Percentiles rank a stretch among this genome's conserved stretches.
Conservation (phyloP, 2,888 invertebrate species). For the Ferdinandea cuprea region DNA sequence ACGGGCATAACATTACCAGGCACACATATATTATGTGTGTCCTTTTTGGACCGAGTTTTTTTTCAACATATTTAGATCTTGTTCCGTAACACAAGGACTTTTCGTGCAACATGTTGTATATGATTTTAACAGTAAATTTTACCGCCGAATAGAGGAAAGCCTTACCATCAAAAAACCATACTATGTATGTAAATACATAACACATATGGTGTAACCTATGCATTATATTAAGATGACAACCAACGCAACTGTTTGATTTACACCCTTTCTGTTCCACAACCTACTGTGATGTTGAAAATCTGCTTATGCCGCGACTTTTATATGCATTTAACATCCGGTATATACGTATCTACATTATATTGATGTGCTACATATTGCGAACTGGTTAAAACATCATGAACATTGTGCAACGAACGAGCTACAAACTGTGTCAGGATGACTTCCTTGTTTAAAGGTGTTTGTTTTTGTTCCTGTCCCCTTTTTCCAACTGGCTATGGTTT, state of each 20-base stretch:
- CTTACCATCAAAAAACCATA: slow-evolving; percentile 9
- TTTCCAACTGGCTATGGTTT: not conserved
- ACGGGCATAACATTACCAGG: slow-evolving; percentile 27
- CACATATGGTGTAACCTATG: not conserved
- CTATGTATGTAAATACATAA: not conserved
- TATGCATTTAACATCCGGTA: slow-evolving; percentile 45
- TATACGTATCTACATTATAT: not conserved
- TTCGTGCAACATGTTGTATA: slow-evolving; percentile 48
- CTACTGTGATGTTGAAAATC: slow-evolving; percentile 1
- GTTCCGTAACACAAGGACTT: not conserved
- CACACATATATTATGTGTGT: not conserved
- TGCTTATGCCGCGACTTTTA: slow-evolving; percentile 39
- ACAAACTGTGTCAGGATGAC: slow-evolving; percentile 43
- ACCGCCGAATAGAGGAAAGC: slow-evolving; percentile 32
- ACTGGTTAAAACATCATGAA: slow-evolving; percentile 6
- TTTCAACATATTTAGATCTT: not conserved
- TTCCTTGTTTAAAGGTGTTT: slow-evolving; percentile 28
- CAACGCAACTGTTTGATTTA: not conserved
- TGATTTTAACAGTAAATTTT: slow-evolving; percentile 23
- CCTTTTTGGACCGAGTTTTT: not conserved
- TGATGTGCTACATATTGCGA: slow-evolving; percentile 29
- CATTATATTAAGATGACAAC: slow-evolving; percentile 1
- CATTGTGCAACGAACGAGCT: slow-evolving; percentile 3
- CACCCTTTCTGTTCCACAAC: not conserved
- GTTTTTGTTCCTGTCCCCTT: not conserved